Evolutionary conservation across 1,140 invertebrate genomes (phyloP).

Genomic region (Acyrthosiphon pisum): DNA sequence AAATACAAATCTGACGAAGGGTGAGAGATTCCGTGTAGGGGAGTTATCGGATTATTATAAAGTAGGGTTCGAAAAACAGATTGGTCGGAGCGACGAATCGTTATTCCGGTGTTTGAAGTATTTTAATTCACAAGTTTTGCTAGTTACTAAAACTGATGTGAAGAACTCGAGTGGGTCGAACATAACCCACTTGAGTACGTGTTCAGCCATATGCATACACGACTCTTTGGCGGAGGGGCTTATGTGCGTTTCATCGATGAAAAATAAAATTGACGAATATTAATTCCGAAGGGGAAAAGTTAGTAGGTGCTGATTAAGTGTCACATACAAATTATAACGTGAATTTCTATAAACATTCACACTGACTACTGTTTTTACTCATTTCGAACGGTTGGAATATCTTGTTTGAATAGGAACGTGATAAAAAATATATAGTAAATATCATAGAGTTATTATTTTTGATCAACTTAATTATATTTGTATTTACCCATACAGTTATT

Average conservation of each 20-base stretch:
- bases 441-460: neutral
- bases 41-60: conserved; percentile 21
- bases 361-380: neutral
- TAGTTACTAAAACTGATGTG: conserved; percentile 22
- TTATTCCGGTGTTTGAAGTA: conserved; percentile 24
- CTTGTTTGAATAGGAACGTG: neutral
- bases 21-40: neutral
- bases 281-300: conserved; percentile 1
- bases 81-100: neutral
- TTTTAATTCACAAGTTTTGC: conserved; percentile 30
- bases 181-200: conserved; percentile 8
- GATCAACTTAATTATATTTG: neutral
- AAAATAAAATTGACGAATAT: conserved; percentile 29
- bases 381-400: neutral
- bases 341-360: neutral
- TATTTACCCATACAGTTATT: neutral
- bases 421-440: neutral
- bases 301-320: conserved; percentile 3
- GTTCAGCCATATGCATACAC: neutral
- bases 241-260: neutral
- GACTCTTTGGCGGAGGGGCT: neutral
- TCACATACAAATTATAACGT: neutral
- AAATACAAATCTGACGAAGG: neutral
- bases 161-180: conserved; percentile 6
- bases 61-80: neutral